phyloP scores from a whole-genome alignment of 2,797 vertebrate species.

The Melanogrammus aeglefinus region DNA sequence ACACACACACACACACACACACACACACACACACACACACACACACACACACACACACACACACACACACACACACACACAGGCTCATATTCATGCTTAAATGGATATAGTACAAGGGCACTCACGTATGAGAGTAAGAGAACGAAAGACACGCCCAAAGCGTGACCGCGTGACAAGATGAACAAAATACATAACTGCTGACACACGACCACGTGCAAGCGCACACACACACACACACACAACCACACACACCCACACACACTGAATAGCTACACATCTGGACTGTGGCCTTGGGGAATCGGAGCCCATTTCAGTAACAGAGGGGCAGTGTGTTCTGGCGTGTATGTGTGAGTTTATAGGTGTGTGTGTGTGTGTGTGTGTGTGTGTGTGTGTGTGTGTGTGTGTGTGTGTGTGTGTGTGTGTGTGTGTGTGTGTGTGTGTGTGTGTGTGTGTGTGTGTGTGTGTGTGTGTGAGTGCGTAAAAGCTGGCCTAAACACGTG shows the following conservation, averaged over 20 bases:
- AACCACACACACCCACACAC: slow-evolving; percentile 25
- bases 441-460: not conserved
- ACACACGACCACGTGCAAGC: slow-evolving; percentile 28
- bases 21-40: no score
- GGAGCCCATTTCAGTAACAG: slow-evolving; percentile 45
- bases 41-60: not conserved
- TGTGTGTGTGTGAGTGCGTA: not conserved
- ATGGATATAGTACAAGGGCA: slow-evolving; percentile 33
- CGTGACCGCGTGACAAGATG: slow-evolving; percentile 16
- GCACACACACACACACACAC: slow-evolving; percentile 16
- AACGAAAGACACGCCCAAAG: slow-evolving; percentile 43
- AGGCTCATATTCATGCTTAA: slow-evolving; percentile 29
- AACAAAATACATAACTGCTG: slow-evolving; percentile 2
- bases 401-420: slow-evolving; percentile 18
- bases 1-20: no score
- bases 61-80: not conserved
- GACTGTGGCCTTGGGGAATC: slow-evolving; percentile 58
- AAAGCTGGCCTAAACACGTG: not conserved
- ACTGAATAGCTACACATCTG: slow-evolving; percentile 67
- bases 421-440: slow-evolving; percentile 16
- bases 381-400: slow-evolving; percentile 8
- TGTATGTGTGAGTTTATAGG: slow-evolving; percentile 19
- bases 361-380: slow-evolving; percentile 8
- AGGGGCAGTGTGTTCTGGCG: slow-evolving; percentile 20
- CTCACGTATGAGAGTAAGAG: not conserved